phyloP scores from a whole-genome alignment of 2,113 vertebrate species.

The Festucalex cinctus region DNA sequence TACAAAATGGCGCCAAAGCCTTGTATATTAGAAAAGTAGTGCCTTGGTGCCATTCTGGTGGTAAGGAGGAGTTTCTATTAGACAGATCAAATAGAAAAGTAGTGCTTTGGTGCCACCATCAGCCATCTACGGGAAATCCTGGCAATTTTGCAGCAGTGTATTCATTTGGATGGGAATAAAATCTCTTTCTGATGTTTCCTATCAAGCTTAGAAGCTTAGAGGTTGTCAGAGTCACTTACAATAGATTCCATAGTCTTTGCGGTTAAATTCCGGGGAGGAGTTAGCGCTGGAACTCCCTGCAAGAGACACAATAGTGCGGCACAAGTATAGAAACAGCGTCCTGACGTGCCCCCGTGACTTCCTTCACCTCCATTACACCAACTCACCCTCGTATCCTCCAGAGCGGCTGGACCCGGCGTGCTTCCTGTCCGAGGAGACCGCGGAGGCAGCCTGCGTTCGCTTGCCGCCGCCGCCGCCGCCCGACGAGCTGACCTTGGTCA shows the following conservation, averaged over 20 bases:
- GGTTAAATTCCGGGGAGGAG: conserved; percentile 90
- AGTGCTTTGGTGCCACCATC: too few species aligned
- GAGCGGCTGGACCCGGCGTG: conserved; percentile 67
- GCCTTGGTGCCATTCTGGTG: neutral
- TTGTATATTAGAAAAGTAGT: neutral
- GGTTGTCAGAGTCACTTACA: conserved; percentile 38
- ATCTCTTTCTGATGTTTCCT: neutral
- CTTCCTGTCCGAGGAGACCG: conserved; percentile 88
- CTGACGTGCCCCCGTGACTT: neutral
- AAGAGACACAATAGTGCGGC: conserved; percentile 39
- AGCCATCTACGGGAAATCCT: too few species aligned
- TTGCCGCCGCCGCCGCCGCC: conserved; percentile 77
- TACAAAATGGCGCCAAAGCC: too few species aligned
- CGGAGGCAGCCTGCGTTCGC: conserved; percentile 76
- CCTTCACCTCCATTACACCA: conserved; percentile 19
- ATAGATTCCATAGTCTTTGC: conserved; percentile 88
- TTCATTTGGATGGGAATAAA: neutral
- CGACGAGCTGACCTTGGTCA: conserved; percentile 76
- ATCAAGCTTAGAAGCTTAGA: neutral
- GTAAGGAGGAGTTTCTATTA: too few species aligned
- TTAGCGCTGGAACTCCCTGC: conserved; percentile 95
- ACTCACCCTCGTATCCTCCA: conserved; percentile 88
- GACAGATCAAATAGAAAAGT: too few species aligned
- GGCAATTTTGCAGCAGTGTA: too few species aligned
- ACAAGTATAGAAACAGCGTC: conserved; percentile 13